Percentiles rank a stretch among this genome's conserved stretches.
Conservation (phyloP, 2,113 vertebrate genomes). For the Proterorhinus semilunaris region DNA sequence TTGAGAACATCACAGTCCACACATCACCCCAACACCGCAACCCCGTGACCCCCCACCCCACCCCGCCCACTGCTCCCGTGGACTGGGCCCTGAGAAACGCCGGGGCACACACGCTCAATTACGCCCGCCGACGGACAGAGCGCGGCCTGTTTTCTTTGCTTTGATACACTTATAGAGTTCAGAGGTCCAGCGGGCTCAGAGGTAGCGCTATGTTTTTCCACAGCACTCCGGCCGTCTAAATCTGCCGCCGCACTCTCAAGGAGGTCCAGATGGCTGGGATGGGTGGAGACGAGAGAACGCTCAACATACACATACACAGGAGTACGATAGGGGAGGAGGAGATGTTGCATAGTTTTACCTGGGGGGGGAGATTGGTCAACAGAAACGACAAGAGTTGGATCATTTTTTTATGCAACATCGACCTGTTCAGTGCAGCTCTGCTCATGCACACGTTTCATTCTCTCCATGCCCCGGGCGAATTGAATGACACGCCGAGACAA, state of each 20-base stretch:
- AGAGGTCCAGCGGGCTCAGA: constrained; percentile 72
- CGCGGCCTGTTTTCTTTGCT: constrained; percentile 73
- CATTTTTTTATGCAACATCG: too few relatives aligned
- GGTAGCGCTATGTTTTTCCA: constrained; percentile 69
- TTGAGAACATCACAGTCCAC: constrained; percentile 65
- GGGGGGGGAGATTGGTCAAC: constrained; percentile 3
- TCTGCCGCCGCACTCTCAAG: constrained; percentile 65
- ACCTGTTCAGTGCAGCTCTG: too few relatives aligned
- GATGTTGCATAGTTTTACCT: not conserved
- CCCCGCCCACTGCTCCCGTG: constrained; percentile 50
- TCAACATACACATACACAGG: constrained; percentile 19
- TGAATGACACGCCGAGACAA: too few relatives aligned
- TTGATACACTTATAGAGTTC: constrained; percentile 77
- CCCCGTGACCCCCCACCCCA: too few relatives aligned
- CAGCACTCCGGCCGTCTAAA: constrained; percentile 65
- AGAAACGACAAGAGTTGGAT: too few relatives aligned
- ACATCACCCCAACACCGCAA: constrained; percentile 52
- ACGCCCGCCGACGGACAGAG: constrained; percentile 38
- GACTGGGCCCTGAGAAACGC: constrained; percentile 64
- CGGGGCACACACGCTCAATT: constrained; percentile 33
- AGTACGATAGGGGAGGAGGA: not conserved
- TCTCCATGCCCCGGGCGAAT: too few relatives aligned
- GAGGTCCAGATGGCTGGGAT: constrained; percentile 74
- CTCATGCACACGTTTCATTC: too few relatives aligned
- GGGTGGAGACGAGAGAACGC: constrained; percentile 55